Percentiles rank a stretch among this genome's conserved stretches.
Evolutionary conservation across 2,797 vertebrate genomes (phyloP).

Genomic region (Myiotriccus ornatus): DNA sequence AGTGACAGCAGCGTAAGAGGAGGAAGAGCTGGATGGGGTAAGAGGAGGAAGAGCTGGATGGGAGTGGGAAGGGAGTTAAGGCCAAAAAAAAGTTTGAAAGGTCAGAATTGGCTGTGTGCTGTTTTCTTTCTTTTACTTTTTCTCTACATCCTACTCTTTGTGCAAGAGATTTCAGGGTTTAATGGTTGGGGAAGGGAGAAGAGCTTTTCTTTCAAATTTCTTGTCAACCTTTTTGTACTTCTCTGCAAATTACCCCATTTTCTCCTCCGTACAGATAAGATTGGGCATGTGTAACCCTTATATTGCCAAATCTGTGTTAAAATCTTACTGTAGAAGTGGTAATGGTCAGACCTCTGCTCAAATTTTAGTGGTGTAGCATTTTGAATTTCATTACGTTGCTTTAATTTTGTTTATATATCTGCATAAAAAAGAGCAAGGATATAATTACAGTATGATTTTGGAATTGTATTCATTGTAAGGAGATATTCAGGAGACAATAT

Average conservation of each 20-base stretch:
- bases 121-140: background rate
- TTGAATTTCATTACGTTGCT: background rate
- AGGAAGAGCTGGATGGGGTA: background rate
- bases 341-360: background rate
- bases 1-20: background rate
- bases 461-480: background rate
- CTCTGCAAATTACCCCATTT: background rate
- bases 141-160: background rate
- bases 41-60: background rate
- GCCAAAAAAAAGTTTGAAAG: background rate
- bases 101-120: background rate
- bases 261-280: background rate
- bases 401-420: background rate
- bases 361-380: background rate
- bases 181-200: background rate
- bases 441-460: background rate
- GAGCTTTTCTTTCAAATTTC: background rate
- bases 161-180: background rate
- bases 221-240: background rate
- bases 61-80: background rate
- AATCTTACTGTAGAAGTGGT: background rate
- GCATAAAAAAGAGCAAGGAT: background rate
- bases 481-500: background rate
- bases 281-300: background rate
- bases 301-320: background rate